Base-by-base conservation (phyloP, 37 sponge, comb jelly and placozoan genomes). In the Spongilla lacustris region DNA sequence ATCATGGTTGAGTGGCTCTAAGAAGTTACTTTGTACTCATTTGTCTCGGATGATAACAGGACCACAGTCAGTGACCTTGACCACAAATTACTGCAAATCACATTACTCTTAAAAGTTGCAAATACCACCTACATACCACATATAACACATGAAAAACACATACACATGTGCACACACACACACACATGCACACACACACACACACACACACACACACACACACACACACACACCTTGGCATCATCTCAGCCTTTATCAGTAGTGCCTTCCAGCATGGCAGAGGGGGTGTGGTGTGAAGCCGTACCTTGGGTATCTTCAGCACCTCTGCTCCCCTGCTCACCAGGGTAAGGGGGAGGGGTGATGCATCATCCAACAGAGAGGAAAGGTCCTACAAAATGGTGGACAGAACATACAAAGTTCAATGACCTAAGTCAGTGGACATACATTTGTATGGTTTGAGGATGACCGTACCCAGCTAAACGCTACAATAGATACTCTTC, bases 311-410 rank as follows among this genome's bases (percentile, higher is more conserved):
- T 8, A 86, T 76, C 10, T 83, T 50, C 68, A 90, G 81, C 21
- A 86, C 74, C 26, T 80, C 74, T 4, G 86, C 79, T 12, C 91
- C 91, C 32, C 73, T 33, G 67, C 91, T 90, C 0, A 85, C 78
- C 3, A 90, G 71, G 34, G 82, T 71, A 27, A 90, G 72, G 0
- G 83, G 69, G 23, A 34, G 69, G 28, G 50, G 23, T 0, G 13
- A 22, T 6, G 11, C 19, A 33, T 32, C 67, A 77, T 81, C 82
- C 28, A 82, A 0, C 26, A 90, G 50, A 5, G 86, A 86, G 2
- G 27, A 68, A 19, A 90, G 30, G 75, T 90, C 91, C 91, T 90
- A 73, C 38, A 72, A 23, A 26, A 29, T 24, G 66, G 29, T 46
- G 25, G 41, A 41, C 14, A 58, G 19, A 58, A 46, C 46, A 46